Percentiles rank a stretch among this genome's conserved stretches.
Evolutionary conservation across 2,113 vertebrate species (phyloP).

Genomic region (Pedionomus torquatus): DNA sequence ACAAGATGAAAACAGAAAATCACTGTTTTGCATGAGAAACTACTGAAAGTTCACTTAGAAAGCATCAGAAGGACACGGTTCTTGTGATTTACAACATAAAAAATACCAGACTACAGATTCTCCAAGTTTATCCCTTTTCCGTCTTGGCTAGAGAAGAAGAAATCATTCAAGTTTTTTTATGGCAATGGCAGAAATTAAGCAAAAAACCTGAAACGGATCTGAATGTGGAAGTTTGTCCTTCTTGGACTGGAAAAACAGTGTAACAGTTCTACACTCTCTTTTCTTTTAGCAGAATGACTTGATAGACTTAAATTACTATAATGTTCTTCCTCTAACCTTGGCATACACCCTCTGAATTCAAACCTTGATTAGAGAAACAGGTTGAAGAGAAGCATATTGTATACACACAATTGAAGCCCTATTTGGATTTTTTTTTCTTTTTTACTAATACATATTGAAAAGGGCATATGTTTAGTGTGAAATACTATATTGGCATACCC

Average conservation of each 20-base stretch:
- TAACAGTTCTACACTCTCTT: neutral
- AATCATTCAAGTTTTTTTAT: neutral
- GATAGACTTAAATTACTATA: neutral
- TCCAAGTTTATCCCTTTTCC: neutral
- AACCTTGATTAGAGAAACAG: neutral
- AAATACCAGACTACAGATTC: neutral
- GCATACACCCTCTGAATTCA: neutral
- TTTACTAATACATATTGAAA: neutral
- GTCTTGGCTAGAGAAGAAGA: neutral
- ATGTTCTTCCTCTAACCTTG: neutral
- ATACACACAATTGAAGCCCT: neutral
- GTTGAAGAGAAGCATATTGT: neutral
- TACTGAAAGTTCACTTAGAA: neutral
- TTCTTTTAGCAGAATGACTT: neutral
- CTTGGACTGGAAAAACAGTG: neutral
- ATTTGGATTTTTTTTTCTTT: neutral
- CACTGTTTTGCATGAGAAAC: neutral
- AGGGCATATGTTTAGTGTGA: neutral
- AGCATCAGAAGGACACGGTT: neutral
- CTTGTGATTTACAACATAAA: neutral
- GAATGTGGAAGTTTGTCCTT: neutral
- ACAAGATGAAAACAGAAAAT: neutral
- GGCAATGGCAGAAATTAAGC: neutral
- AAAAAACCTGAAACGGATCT: neutral
- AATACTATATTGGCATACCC: neutral